A percentile compares a stretch with the other conserved stretches of the same genome.
Evolutionary conservation across 2,113 vertebrate genomes (phyloP).

Genomic region (Chionis minor): DNA sequence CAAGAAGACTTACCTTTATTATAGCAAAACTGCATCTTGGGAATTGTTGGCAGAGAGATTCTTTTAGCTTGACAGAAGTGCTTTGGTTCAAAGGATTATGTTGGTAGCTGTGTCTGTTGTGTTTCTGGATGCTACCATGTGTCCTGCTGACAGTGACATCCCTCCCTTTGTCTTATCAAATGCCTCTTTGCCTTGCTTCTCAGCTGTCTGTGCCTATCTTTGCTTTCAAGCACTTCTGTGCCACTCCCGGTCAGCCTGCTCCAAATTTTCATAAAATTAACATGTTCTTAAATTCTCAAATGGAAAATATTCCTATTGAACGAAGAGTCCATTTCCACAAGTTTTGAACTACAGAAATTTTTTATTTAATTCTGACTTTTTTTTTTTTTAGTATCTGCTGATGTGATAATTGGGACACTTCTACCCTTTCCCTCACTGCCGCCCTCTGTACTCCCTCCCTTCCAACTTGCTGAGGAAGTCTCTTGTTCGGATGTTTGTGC

Average conservation of each 20-base stretch:
- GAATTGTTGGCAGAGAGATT: background rate
- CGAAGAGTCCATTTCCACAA: background rate
- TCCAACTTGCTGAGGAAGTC: background rate
- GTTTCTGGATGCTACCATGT: background rate
- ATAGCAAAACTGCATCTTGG: background rate
- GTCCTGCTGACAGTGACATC: background rate
- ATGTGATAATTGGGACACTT: background rate
- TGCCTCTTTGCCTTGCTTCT: background rate
- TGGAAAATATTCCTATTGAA: background rate
- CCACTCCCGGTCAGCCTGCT: rapidly evolving
- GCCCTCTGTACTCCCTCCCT: background rate
- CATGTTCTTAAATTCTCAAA: background rate
- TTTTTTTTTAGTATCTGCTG: background rate
- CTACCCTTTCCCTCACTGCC: background rate
- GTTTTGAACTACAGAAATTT: background rate
- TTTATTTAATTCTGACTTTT: background rate
- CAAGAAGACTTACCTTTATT: background rate
- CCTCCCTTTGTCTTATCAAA: background rate
- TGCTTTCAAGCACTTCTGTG: background rate
- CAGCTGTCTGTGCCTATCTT: background rate
- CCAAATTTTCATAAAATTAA: background rate
- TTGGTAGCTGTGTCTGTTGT: background rate
- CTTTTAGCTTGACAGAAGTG: background rate
- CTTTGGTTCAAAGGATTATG: background rate
- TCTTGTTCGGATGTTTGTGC: background rate